Evolutionary conservation across 1,140 invertebrate genomes (phyloP), one percentile per base, ranked within the genome.

Genomic region (Hypsibius dujardini): DNA sequence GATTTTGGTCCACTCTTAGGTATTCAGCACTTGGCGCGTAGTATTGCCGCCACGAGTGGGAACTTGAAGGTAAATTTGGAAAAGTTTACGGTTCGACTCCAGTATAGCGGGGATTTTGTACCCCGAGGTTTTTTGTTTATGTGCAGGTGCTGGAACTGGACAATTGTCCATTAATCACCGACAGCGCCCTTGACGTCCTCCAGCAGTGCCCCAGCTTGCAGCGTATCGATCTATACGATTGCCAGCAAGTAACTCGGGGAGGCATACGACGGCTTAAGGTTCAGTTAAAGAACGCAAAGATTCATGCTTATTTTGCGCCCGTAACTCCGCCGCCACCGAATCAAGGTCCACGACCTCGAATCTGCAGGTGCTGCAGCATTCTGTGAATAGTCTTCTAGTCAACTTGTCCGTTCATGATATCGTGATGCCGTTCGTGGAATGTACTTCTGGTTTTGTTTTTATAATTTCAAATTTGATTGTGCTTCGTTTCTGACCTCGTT

Each of bases 261-360:
- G 50, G 50, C 7, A 56, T 56, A 7, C 50, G 50, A n/a, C 50
- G 46, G 71, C 79, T 82, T 73, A 74, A 97, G 94, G 91, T 86
- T 78, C 90, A 95, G 82, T 83, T 97, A 77, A 95, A 94, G 56
- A 91, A 95, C 79, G 92, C 98, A 74, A 92, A 90, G 81, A 94
- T 99, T 73, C 95, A 99, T 81, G 95, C 95, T 56, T 99, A 98
- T 82, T 98, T 99, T 83, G 95, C 95, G 74, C 95, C 95, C 3
- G 89, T 92, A 67, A 98, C 95, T 69, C 95, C 95, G 42, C 94
- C 94, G 45, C 88, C 89, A 40, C 87, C 88, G 47, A 87, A 88
- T 40, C 89, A 88, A 67, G 88, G 88, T 67, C 86, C 89, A 12
- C 84, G 92, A 75, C 91, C 91, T 77, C 84, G 92, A 60, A 95